Base-by-base conservation (phyloP, 2,797 vertebrate genomes). In the Diglossa cyanea region DNA sequence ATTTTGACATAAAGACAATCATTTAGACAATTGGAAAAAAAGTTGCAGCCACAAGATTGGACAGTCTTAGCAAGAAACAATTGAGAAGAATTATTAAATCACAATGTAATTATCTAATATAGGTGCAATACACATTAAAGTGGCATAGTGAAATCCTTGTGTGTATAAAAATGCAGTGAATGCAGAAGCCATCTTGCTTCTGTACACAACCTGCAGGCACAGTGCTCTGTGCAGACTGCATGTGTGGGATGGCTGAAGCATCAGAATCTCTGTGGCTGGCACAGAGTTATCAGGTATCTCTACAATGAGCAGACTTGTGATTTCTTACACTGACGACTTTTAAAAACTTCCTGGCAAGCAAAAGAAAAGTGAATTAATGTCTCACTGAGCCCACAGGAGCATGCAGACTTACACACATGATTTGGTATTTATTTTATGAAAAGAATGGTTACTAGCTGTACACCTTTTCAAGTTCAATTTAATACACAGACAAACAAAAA, bases 141-240 rank as follows among this genome's bases (percentile, higher is more conserved):
- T 72, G 6, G 20, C n/a, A 58, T 3, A 81, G 51, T 21, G 50
- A 35, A 72, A 51, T 68, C 73, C 48, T 13, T 42, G 35, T 39
- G 39, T 31, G 23, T 12, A 54, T 57, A 83, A 77, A 94, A 88
- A 81, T n/a, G 70, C 53, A 84, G 77, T 8, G 42, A 30, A 61
- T 44, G 77, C 80, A 95, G 94, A 82, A 94, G 86, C 66, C 79
- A 90, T 92, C 80, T 81, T 81, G 76, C 86, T 50, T 83, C 73
- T 54, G 26, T 37, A 71, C 30, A 88, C 42, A 84, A 63, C 45
- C 73, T 78, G 35, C 37, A 84, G 77, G 75, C 11, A 63, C 31
- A 26, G 21, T 25, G 30, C 25, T 74, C 60, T 0, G 11, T 26
- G 51, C 51, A 65, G 50, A 25, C 28, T 47, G 62, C 62, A 57